A percentile compares a stretch with the other conserved stretches of the same genome.
phyloP scores from a whole-genome alignment of 2,888 invertebrate species.

The Macroteleia sp. region DNA sequence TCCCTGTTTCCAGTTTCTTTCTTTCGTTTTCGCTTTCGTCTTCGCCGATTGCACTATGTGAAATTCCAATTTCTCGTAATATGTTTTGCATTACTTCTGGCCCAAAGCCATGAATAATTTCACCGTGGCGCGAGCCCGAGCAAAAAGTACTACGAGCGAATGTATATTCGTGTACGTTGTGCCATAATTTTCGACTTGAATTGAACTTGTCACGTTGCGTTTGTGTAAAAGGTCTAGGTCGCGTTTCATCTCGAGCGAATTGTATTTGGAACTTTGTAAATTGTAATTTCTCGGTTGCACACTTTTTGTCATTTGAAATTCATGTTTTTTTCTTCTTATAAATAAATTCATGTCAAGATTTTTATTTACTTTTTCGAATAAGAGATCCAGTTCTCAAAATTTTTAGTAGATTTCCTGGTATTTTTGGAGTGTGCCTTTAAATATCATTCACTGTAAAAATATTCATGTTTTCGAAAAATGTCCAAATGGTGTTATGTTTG shows the following conservation, averaged over 20 bases:
- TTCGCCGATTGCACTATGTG: slow-evolving; percentile 63
- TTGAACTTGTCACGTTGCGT: slow-evolving; percentile 48
- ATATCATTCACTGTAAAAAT: too few relatives aligned
- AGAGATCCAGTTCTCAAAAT: too few relatives aligned
- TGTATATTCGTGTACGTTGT: slow-evolving; percentile 24
- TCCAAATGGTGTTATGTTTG: too few relatives aligned
- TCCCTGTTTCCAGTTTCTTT: slow-evolving; percentile 64
- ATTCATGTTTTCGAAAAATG: too few relatives aligned
- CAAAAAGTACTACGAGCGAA: slow-evolving; percentile 27
- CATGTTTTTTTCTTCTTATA: slow-evolving; percentile 30
- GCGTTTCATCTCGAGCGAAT: slow-evolving; percentile 38
- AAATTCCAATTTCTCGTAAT: slow-evolving; percentile 59
- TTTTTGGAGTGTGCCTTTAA: too few relatives aligned
- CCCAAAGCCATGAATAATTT: slow-evolving; percentile 57
- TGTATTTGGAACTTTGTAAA: slow-evolving; percentile 50
- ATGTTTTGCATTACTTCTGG: slow-evolving; percentile 61
- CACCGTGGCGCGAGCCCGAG: slow-evolving; percentile 7
- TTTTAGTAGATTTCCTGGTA: too few relatives aligned
- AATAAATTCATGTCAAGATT: too few relatives aligned
- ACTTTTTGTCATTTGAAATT: slow-evolving; percentile 47
- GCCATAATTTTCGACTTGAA: slow-evolving; percentile 58
- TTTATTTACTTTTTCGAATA: too few relatives aligned
- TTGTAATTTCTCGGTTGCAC: slow-evolving; percentile 30
- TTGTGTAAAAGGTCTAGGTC: slow-evolving; percentile 62
- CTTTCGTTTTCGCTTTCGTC: slow-evolving; percentile 60